Conservation (phyloP, 2,888 invertebrate genomes). For the Leptothorax acervorum region DNA sequence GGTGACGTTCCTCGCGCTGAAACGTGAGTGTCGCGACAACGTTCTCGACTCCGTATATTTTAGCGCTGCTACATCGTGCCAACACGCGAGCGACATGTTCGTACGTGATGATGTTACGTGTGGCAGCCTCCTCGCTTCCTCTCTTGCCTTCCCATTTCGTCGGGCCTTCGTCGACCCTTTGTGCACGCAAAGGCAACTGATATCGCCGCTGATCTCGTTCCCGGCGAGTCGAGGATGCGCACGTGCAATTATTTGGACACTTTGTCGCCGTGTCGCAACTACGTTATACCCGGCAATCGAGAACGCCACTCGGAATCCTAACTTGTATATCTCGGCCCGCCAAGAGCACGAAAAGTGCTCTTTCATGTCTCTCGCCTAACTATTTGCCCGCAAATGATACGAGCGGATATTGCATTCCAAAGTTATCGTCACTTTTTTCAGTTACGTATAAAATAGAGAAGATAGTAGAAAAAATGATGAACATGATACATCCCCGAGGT, state of each 20-base stretch:
- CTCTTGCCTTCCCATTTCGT: background rate
- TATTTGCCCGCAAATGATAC: constrained; percentile 1
- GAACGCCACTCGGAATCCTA: constrained; percentile 16
- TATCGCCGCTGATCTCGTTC: constrained; percentile 52
- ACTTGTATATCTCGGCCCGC: constrained; percentile 11
- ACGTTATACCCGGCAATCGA: constrained; percentile 25
- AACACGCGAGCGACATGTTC: constrained; percentile 63
- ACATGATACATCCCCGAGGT: background rate
- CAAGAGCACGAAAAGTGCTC: constrained; percentile 24
- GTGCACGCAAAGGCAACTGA: constrained; percentile 50
- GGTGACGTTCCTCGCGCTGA: constrained; percentile 52
- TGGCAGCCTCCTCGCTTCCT: constrained; percentile 10
- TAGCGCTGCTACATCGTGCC: constrained; percentile 62
- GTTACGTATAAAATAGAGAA: background rate
- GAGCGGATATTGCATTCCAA: constrained; percentile 8
- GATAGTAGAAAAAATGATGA: background rate
- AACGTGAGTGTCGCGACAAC: constrained; percentile 72
- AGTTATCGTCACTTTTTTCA: constrained; percentile 24
- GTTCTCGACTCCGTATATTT: constrained; percentile 70
- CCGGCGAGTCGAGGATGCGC: constrained; percentile 29
- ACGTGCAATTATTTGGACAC: constrained; percentile 58
- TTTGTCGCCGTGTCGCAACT: constrained; percentile 36
- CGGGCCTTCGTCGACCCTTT: constrained; percentile 18
- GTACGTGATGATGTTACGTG: constrained; percentile 62
- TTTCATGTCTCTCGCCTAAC: background rate